Evolutionary conservation across 2,113 vertebrate genomes (phyloP).

Genomic region (Taxidea taxus): DNA sequence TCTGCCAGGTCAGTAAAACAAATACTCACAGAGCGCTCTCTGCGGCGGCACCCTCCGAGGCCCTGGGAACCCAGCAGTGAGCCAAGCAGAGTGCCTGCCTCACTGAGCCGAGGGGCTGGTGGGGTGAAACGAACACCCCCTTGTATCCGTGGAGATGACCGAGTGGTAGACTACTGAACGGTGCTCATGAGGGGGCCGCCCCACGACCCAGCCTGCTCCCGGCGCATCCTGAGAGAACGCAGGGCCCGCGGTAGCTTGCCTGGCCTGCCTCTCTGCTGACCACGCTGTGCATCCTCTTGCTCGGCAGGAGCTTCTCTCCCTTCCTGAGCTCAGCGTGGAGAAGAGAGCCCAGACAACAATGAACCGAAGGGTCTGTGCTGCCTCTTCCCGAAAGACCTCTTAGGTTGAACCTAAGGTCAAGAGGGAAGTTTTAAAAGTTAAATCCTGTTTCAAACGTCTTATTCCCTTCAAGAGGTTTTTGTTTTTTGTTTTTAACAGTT

Average conservation of each 20-base stretch:
- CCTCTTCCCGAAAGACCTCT: background rate
- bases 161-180: fast-evolving
- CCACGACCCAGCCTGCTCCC: fast-evolving
- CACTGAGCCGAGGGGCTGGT: fast-evolving
- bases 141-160: fast-evolving
- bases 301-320: background rate
- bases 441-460: background rate
- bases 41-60: background rate
- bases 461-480: background rate
- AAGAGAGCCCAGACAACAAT: background rate
- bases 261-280: background rate
- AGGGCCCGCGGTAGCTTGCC: background rate
- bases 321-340: too few relatives aligned
- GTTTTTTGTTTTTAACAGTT: background rate
- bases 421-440: background rate
- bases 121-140: fast-evolving
- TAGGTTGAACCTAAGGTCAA: background rate
- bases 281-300: background rate
- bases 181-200: fast-evolving
- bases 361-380: background rate
- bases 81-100: background rate
- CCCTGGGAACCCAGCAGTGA: background rate
- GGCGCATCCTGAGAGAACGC: fast-evolving
- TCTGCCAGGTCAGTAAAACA: fast-evolving
- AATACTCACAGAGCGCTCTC: too few relatives aligned